phyloP scores from a whole-genome alignment of 2,888 invertebrate genomes.

The Luperina nickerlii region DNA sequence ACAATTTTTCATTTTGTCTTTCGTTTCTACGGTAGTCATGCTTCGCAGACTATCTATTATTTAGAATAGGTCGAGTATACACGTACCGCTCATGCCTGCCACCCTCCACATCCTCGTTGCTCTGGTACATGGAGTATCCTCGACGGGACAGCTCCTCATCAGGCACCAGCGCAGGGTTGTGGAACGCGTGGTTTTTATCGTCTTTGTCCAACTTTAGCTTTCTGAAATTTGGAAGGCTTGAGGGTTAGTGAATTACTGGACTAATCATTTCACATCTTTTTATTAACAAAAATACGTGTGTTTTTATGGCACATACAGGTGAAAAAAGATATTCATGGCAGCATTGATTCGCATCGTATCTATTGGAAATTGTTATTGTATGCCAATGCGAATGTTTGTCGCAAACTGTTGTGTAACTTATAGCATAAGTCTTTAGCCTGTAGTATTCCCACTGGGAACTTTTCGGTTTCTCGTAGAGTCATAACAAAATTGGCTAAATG shows the following conservation, averaged over 20 bases:
- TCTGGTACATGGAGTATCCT: constrained; percentile 91
- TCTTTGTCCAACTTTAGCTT: constrained; percentile 80
- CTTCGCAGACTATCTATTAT: neutral
- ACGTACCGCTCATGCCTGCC: constrained; percentile 81
- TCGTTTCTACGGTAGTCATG: neutral
- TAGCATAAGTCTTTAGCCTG: neutral
- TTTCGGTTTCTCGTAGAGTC: neutral
- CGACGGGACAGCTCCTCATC: constrained; percentile 90
- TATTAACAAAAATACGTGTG: neutral
- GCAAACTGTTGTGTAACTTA: neutral
- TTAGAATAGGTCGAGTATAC: constrained; percentile 8
- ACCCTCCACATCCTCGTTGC: constrained; percentile 83
- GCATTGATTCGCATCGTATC: neutral
- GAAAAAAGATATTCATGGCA: neutral
- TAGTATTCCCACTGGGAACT: neutral
- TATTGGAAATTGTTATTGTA: neutral
- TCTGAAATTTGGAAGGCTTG: constrained; percentile 69
- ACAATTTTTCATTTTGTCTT: neutral
- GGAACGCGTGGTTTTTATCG: constrained; percentile 86
- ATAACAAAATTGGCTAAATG: neutral
- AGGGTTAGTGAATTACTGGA: neutral
- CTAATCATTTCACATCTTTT: neutral
- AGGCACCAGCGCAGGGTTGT: constrained; percentile 89
- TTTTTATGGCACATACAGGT: neutral
- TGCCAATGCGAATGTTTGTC: neutral